Evolutionary conservation across 2,888 invertebrate species (phyloP).

Genomic region (Julus scandinavius): DNA sequence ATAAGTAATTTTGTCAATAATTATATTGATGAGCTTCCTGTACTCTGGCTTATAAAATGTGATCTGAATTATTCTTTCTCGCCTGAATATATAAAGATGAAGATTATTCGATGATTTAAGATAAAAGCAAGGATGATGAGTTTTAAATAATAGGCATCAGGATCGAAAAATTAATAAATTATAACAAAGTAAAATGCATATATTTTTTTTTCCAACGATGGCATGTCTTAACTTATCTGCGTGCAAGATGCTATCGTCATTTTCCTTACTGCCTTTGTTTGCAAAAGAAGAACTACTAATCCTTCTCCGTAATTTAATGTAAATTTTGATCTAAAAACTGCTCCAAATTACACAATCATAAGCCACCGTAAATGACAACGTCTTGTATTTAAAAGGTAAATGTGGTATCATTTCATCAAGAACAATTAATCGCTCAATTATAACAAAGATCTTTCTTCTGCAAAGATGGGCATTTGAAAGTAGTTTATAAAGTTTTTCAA

Average conservation of each 20-base stretch:
- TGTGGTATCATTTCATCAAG: too few species aligned
- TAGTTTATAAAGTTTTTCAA: too few species aligned
- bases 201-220: neutral
- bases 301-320: neutral
- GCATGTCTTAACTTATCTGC: constrained; percentile 8
- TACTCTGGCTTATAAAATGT: neutral
- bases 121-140: neutral
- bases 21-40: constrained; percentile 33
- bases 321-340: neutral
- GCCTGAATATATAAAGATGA: constrained; percentile 22
- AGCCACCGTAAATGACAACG: neutral
- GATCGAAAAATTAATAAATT: constrained; percentile 33
- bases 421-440: too few species aligned
- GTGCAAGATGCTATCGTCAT: constrained; percentile 4
- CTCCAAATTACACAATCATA: neutral
- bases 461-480: too few species aligned
- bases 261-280: constrained; percentile 2
- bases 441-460: too few species aligned
- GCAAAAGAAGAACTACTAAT: neutral
- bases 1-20: constrained; percentile 33
- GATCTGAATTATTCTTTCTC: constrained; percentile 33
- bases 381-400: neutral
- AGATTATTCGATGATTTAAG: constrained; percentile 28
- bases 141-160: constrained; percentile 33
- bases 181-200: neutral